These are phyloP conservation scores for Bemisia tabaci DNA, from an alignment of 1,140 invertebrate genomes.

Conservation along the genomic window DNA sequence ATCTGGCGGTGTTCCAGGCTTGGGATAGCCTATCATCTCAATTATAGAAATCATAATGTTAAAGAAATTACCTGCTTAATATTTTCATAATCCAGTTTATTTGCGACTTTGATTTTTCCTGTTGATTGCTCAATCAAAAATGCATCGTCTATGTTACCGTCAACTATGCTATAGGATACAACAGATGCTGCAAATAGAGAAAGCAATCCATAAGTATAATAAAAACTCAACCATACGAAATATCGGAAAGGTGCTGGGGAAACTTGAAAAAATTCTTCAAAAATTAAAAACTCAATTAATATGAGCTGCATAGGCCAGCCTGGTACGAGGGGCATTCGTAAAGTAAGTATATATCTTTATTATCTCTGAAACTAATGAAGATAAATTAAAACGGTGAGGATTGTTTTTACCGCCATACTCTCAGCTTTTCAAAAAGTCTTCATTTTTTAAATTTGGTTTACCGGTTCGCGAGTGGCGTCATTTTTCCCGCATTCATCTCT, in stretches of 20 bases:
- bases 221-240: constrained; percentile 10
- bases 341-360: too few relatives aligned
- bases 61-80: constrained; percentile 39
- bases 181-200: constrained; percentile 41
- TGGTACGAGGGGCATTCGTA: too few relatives aligned
- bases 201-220: too few relatives aligned
- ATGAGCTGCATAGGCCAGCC: too few relatives aligned
- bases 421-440: too few relatives aligned
- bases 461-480: too few relatives aligned
- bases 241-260: background rate
- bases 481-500: too few relatives aligned
- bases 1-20: too few relatives aligned
- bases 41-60: background rate
- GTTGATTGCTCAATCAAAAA: constrained; percentile 65
- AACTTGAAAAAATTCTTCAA: constrained; percentile 4
- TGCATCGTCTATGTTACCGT: constrained; percentile 58
- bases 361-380: too few relatives aligned
- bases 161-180: constrained; percentile 63
- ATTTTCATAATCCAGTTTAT: constrained; percentile 69
- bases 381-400: too few relatives aligned
- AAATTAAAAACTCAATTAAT: constrained; percentile 10
- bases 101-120: constrained; percentile 62
- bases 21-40: background rate
- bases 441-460: too few relatives aligned
- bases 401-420: too few relatives aligned